Evolutionary conservation across 2,113 vertebrate genomes (phyloP), one percentile per base, ranked within the genome.

Genomic region (Anguilla rostrata): DNA sequence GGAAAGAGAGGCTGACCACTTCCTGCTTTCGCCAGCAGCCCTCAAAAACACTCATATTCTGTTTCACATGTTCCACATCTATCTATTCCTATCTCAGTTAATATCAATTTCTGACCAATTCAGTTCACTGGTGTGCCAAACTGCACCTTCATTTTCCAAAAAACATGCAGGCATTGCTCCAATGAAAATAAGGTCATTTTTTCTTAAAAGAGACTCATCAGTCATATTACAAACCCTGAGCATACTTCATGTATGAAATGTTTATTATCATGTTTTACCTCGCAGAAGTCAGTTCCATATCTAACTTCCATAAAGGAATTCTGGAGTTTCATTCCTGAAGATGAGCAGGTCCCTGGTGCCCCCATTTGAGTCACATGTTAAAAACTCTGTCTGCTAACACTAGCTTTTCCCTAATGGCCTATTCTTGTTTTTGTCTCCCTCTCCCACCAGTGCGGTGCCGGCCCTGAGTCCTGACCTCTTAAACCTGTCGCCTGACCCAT

Each of bases 1-100:
- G 75, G 81, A 4, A 86, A 89, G 85, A 78, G 71, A 26, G 60
- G n/a, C 26, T 40, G 43, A 46, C 92, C 12, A 93, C 9, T 80
- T 78, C 60, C 60, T 26, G 18, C 20, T 66, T 26, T 26, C 20
- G 60, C 9, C 5, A 22, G 20, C 60, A 66, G 2, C 60, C 60
- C 60, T 53, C 12, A 11, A 66, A 66, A 66, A 5, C 60, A 26
- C 60, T 9, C 49, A 53, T 66, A 20, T 66, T 20, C 60, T 66
- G 2, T 66, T 8, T 66, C 18, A 66, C 60, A 66, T 66, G 7
- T 66, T 66, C 20, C 49, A 53, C 49, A 53, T 22, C 5, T 66
- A 66, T 20, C 60, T 66, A 66, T 66, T 66, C 20, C 60, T 66
- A 20, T 66, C 60, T 66, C 20, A 66, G 18, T 26, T 2, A 0